A percentile compares a stretch with the other conserved stretches of the same genome.
phyloP scores from a whole-genome alignment of 2,888 invertebrate genomes.

The Calliscelio sp. region DNA sequence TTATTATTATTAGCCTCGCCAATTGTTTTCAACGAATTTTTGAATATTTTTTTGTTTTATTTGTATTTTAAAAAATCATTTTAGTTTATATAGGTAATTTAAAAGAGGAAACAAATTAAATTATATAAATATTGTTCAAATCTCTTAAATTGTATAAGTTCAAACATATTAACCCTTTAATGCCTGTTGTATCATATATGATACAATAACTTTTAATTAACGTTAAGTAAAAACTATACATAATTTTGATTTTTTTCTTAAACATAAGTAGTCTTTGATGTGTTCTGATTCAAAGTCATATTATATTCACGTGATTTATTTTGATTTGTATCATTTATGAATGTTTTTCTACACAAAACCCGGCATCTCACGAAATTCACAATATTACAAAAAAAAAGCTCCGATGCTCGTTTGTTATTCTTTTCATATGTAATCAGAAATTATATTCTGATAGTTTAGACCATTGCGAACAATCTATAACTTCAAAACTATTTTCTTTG shows the following conservation, averaged over 20 bases:
- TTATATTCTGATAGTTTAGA: slow-evolving; percentile 43
- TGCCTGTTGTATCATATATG: slow-evolving; percentile 17
- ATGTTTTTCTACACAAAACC: slow-evolving; percentile 44
- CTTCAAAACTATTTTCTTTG: slow-evolving; percentile 40
- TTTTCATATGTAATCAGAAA: slow-evolving; percentile 40
- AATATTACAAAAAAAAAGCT: slow-evolving; percentile 37
- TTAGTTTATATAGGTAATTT: no score
- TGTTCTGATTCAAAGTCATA: slow-evolving; percentile 43
- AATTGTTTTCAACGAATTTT: no score
- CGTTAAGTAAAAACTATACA: slow-evolving; percentile 39
- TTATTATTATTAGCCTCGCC: no score
- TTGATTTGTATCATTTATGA: slow-evolving; percentile 39
- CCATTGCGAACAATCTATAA: slow-evolving; percentile 38
- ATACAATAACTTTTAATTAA: slow-evolving; percentile 39
- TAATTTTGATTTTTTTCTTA: slow-evolving; percentile 36
- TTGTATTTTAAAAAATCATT: no score
- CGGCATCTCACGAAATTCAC: slow-evolving; percentile 40
- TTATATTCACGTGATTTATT: slow-evolving; percentile 48
- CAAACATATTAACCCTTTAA: slow-evolving; percentile 27
- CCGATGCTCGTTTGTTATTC: slow-evolving; percentile 40
- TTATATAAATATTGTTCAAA: no score
- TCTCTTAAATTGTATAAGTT: no score
- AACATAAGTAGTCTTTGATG: slow-evolving; percentile 45
- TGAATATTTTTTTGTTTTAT: no score
- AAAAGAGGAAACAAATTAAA: no score